Evolutionary conservation across 2,888 invertebrate species (phyloP).

Genomic region (Chrysolina americana): DNA sequence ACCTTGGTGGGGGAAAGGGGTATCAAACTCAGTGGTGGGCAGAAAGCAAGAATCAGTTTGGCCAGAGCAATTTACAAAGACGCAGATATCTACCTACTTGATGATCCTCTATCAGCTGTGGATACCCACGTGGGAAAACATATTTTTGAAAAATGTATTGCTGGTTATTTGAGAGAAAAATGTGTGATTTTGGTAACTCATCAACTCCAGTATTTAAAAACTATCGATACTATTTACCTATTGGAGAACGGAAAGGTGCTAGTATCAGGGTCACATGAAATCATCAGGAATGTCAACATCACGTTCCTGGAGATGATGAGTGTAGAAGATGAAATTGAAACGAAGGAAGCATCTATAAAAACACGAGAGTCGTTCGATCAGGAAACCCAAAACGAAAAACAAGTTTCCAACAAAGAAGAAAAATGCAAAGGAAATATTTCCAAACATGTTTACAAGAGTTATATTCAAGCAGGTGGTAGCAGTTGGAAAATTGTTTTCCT

Average conservation of each 20-base stretch:
- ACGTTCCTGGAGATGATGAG: conserved; percentile 76
- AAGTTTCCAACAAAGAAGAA: conserved; percentile 72
- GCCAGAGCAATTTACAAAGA: conserved; percentile 86
- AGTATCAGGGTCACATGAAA: conserved; percentile 78
- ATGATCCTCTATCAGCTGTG: conserved; percentile 92
- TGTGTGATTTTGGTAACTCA: conserved; percentile 84
- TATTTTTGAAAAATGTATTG: conserved; percentile 86
- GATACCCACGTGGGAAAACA: conserved; percentile 90
- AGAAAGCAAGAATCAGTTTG: conserved; percentile 88
- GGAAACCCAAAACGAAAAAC: conserved; percentile 30
- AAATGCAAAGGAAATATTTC: conserved; percentile 74
- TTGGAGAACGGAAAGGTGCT: conserved; percentile 73
- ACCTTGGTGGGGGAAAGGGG: conserved; percentile 85
- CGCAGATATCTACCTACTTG: conserved; percentile 87
- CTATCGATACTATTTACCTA: conserved; percentile 72
- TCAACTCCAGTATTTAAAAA: conserved; percentile 77
- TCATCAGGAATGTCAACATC: conserved; percentile 78
- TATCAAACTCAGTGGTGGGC: conserved; percentile 82
- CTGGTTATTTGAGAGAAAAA: conserved; percentile 75
- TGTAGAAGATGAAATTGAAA: conserved; percentile 52
- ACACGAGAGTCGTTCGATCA: conserved; percentile 29
- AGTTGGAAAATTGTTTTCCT: conserved; percentile 66
- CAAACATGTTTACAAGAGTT: conserved; percentile 75
- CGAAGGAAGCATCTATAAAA: conserved; percentile 63
- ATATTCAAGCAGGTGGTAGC: conserved; percentile 82